Conservation (phyloP, 2,113 vertebrate genomes). For the Chelonoidis abingdonii region DNA sequence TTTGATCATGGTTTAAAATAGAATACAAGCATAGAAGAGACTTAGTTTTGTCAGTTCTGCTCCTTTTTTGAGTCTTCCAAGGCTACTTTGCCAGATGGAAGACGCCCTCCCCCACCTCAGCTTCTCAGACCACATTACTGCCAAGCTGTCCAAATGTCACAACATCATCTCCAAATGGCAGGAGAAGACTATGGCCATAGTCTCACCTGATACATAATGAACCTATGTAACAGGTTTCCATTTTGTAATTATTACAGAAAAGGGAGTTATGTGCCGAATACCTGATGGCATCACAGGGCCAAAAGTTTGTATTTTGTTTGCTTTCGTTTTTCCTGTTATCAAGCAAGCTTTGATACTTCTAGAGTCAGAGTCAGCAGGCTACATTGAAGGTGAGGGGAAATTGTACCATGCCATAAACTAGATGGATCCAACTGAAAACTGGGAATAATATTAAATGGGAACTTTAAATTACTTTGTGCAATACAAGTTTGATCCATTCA, state of each 20-base stretch:
- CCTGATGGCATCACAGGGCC: not conserved
- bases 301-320: not conserved
- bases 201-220: not conserved
- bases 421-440: constrained; percentile 5
- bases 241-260: not conserved
- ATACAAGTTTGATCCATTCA: constrained; percentile 51
- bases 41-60: not conserved
- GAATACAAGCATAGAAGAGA: not conserved
- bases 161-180: not conserved
- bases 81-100: not conserved
- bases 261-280: not conserved
- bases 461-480: constrained; percentile 14
- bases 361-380: not conserved
- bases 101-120: not conserved
- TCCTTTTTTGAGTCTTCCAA: not conserved
- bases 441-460: constrained; percentile 42
- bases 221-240: not conserved
- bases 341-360: constrained; percentile 44
- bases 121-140: not conserved
- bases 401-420: constrained; percentile 36
- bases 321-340: not conserved
- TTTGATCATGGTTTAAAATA: not conserved
- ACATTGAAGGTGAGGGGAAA: constrained; percentile 22
- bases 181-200: not conserved
- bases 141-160: not conserved